phyloP scores from a whole-genome alignment of 37 sponge, comb jelly and placozoan genomes.

The Dysidea cf. avara region DNA sequence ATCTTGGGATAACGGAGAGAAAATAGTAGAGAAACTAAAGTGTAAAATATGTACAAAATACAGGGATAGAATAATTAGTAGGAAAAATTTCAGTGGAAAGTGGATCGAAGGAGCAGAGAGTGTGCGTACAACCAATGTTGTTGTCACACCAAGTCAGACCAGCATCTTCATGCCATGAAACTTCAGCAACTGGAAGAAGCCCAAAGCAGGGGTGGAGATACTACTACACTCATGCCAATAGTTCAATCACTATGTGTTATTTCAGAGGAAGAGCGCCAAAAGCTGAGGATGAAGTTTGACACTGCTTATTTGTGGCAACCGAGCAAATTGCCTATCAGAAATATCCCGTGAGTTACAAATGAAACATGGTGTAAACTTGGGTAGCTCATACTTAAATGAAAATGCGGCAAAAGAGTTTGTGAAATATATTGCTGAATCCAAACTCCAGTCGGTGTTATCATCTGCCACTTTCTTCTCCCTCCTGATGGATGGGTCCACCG shows the following conservation, averaged over 20 bases:
- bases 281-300: constrained; percentile 23
- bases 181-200: too few species aligned
- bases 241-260: too few species aligned
- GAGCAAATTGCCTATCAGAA: constrained; percentile 12
- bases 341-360: constrained; percentile 35
- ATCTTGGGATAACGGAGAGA: too few species aligned
- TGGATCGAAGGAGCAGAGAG: too few species aligned
- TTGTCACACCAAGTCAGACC: too few species aligned
- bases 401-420: constrained; percentile 25
- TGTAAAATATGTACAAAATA: neutral
- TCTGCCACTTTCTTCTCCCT: constrained; percentile 54
- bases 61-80: neutral
- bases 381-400: constrained; percentile 17
- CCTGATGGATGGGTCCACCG: constrained; percentile 52
- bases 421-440: constrained; percentile 45
- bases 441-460: constrained; percentile 13
- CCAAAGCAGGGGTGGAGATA: too few species aligned
- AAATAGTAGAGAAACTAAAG: too few species aligned
- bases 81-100: too few species aligned
- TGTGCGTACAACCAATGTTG: too few species aligned
- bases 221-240: too few species aligned
- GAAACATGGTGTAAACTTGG: constrained; percentile 35
- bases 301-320: constrained; percentile 30
- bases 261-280: too few species aligned
- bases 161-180: too few species aligned